Evolutionary conservation across 2,888 invertebrate genomes (phyloP), one percentile per base, ranked within the genome.

Genomic region (Macaria notata): DNA sequence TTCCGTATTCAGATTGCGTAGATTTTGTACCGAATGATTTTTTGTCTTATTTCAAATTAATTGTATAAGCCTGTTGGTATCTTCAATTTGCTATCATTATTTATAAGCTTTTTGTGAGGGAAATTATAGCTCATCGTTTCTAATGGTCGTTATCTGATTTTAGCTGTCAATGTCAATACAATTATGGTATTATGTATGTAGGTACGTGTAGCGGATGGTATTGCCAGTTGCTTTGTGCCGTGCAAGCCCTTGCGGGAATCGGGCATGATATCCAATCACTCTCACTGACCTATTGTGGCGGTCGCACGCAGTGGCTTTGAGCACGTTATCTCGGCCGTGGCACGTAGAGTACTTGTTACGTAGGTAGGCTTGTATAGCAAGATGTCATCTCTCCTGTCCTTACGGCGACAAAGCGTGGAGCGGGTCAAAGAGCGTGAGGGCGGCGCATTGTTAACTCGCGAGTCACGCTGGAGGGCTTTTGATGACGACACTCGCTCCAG

Each of bases 381-480:
- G 80, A 80, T 78, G 83, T 79, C 83, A 81, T 83, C 82, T 83
- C 81, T 81, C 81, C 83, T 82, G 79, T 73, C 79, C 83, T 75
- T 77, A 74, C 67, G 74, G 82, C 82, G 83, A 86, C 87, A 86
- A 86, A 88, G 88, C 82, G 78, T 77, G 76, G 77, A 78, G 79
- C 86, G 77, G 89, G 88, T 88, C 89, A 88, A 82, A 88, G 88
- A 82, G 86, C 80, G 79, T 70, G 79, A 62, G 82, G 73, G 68
- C 73, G 76, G 76, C 77, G 81, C 88, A 88, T 89, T 90, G 89
- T 89, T 89, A 89, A 83, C 86, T 82, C 80, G 79, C 83, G 84
- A 84, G 81, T 83, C 84, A 78, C 77, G 80, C 80, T 84, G 78
- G 78, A 88, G 87, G 81, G 84, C 83, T 83, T 84, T 84, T 85